Evolutionary conservation across 2,797 vertebrate species (phyloP), one percentile per base, ranked within the genome.

Genomic region (Periparus ater): DNA sequence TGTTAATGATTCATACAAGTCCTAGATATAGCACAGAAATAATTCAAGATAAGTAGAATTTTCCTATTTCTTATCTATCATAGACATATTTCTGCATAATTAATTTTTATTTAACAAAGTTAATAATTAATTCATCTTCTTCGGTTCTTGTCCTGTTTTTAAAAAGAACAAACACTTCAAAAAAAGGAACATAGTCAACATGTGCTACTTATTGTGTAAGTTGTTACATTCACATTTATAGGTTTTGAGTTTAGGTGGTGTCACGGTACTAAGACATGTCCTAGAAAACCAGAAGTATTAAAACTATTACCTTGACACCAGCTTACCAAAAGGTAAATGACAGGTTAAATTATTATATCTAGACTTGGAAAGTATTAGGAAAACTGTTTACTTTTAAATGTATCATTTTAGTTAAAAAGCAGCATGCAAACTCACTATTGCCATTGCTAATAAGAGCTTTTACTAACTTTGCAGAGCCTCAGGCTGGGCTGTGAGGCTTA

Each of bases 251-350:
- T 48, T 85, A 95, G 72, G 67, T 77, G 61, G 91, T 77, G 71
- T 76, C 50, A 36, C 40, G 36, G 42, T 79, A 93, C 80, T 94
- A 95, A 92, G 82, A 91, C 84, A 78, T 58, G 86, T 90, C 87
- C 91, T 95, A 96, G 88, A 96, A 97, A 96, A 93, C 42, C 67
- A 95, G 81, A 77, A 94, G 90, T 95, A 95, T 90, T 85, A 95
- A 96, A 90, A 67, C n/a, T 48, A 6, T 38, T 57, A 32, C 19
- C 13, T 44, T 85, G 13, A 60, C 30, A 65, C 6, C 13, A 40
- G 17, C 13, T 45, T 70, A 77, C 84, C 73, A 95, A 83, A 76
- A 89, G 54, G 63, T 47, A 94, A 82, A 86, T 32, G 42, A 38
- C 38, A 95, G 60, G 36, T 53, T 60, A 85, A 82, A 34, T 68